Evolutionary conservation across 2,113 vertebrate species (phyloP).

Genomic region (Cyprinodon tularosa): DNA sequence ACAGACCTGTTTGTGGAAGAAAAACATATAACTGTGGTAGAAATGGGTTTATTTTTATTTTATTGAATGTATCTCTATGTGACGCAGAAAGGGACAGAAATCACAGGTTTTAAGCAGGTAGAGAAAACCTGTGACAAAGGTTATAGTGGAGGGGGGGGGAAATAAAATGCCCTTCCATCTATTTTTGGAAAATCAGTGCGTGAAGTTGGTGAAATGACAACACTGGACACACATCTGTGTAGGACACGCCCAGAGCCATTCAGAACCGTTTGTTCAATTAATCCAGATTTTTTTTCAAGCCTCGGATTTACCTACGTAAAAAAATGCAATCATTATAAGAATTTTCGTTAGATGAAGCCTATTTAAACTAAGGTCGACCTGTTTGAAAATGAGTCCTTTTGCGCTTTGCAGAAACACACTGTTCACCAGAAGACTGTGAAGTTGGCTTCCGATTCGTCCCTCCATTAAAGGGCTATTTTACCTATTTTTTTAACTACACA

Average conservation of each 20-base stretch:
- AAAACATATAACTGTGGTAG: too few relatives aligned
- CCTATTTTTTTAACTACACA: neutral
- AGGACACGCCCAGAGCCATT: conserved; percentile 72
- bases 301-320: neutral
- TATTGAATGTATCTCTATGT: neutral
- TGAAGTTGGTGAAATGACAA: conserved; percentile 14
- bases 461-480: neutral
- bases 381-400: neutral
- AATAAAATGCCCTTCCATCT: neutral
- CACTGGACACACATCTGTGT: conserved; percentile 49
- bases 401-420: neutral
- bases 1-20: neutral
- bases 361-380: neutral
- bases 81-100: neutral
- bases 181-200: conserved; percentile 20
- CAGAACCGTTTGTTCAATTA: conserved; percentile 1
- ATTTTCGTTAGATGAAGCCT: neutral
- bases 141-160: neutral
- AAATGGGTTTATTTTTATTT: neutral
- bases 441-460: neutral
- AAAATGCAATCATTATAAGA: neutral
- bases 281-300: too few relatives aligned
- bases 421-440: neutral
- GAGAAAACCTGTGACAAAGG: neutral
- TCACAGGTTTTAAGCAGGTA: neutral